Evolutionary conservation across 2,113 vertebrate species (phyloP).

Genomic region (Melierax canorus): DNA sequence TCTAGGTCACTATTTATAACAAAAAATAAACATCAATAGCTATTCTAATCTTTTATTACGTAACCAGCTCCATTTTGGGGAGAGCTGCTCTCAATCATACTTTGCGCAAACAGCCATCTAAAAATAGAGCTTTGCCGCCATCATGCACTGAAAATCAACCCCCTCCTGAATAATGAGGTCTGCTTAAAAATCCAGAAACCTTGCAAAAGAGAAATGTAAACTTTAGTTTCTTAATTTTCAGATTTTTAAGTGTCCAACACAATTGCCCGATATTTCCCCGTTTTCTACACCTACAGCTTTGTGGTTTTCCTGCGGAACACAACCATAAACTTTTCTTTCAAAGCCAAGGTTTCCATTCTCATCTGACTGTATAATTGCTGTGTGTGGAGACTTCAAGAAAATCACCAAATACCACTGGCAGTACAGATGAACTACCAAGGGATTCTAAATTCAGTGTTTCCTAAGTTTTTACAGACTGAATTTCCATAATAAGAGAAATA

Average conservation of each 20-base stretch:
- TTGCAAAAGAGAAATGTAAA: neutral
- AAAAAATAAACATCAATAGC: neutral
- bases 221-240: neutral
- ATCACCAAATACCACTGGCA: rapidly evolving
- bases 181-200: neutral
- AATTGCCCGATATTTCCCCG: neutral
- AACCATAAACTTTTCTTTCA: neutral
- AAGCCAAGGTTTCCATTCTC: neutral
- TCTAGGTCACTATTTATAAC: neutral
- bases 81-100: neutral
- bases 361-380: neutral
- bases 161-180: rapidly evolving
- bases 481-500: neutral
- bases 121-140: rapidly evolving
- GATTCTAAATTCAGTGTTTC: neutral
- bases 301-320: neutral
- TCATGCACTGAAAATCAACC: neutral
- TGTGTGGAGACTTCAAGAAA: neutral
- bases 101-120: rapidly evolving
- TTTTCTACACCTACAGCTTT: neutral
- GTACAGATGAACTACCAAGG: neutral
- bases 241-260: neutral
- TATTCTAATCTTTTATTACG: rapidly evolving
- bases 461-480: neutral
- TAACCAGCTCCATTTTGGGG: neutral